Evolutionary conservation across 2,113 vertebrate species (phyloP).

Genomic region (Oncorhynchus tshawytscha): DNA sequence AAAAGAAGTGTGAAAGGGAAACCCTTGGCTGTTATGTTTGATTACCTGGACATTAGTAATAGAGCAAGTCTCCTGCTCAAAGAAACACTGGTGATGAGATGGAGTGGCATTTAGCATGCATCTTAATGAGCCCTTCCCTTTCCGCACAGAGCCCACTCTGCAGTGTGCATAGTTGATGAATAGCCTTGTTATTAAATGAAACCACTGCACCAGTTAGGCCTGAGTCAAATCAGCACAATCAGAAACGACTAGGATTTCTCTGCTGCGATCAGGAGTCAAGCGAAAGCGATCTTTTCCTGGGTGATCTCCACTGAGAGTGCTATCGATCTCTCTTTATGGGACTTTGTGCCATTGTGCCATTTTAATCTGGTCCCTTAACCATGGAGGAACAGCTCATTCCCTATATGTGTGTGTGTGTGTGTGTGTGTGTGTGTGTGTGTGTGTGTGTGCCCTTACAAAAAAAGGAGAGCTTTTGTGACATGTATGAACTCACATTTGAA

Average conservation of each 20-base stretch:
- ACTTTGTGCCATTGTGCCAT: conserved; percentile 34
- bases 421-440: not conserved
- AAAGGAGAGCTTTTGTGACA: no score
- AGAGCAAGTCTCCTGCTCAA: not conserved
- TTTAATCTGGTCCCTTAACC: conserved; percentile 10
- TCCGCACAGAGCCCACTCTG: not conserved
- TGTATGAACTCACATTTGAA: not conserved
- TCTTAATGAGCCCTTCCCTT: conserved; percentile 11
- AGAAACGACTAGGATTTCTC: conserved; percentile 36
- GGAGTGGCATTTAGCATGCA: conserved; percentile 26
- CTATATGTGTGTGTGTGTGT: not conserved
- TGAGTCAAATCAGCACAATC: conserved; percentile 26
- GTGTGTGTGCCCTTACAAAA: not conserved
- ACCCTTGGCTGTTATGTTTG: conserved; percentile 27
- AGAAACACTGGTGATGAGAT: conserved; percentile 13
- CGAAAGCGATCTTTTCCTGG: not conserved
- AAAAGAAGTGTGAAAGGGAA: conserved; percentile 22
- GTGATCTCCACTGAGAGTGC: conserved; percentile 37
- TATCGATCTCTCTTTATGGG: conserved; percentile 42
- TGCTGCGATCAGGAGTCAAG: conserved; percentile 23
- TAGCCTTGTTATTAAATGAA: conserved; percentile 33
- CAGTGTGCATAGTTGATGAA: not conserved
- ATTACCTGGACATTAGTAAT: conserved; percentile 27
- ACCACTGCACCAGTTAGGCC: conserved; percentile 12
- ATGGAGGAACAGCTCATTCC: no score